A percentile compares a stretch with the other conserved stretches of the same genome.
Conservation (phyloP, 1,140 invertebrate species). For the Pogonognathellus flavescens region DNA sequence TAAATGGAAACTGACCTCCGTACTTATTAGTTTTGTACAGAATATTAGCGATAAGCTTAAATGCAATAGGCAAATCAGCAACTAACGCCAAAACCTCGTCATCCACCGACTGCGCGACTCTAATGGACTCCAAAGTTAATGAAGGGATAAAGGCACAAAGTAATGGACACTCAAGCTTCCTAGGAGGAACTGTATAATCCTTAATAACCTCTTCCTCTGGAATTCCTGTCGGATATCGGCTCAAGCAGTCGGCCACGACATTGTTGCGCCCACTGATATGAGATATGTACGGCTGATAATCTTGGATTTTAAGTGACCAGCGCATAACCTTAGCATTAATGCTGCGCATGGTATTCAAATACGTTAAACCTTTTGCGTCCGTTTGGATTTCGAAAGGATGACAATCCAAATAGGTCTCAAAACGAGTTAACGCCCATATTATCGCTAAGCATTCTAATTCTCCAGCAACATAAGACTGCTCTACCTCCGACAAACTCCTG, state of each 20-base stretch:
- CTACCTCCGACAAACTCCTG: neutral
- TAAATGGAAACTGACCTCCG: slow-evolving; percentile 1
- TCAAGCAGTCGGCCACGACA: neutral
- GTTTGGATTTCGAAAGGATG: neutral
- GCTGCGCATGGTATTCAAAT: neutral
- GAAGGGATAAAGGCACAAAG: neutral
- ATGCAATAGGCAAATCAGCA: neutral
- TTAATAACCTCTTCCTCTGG: neutral
- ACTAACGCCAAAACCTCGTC: neutral
- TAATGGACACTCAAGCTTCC: neutral
- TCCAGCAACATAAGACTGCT: neutral
- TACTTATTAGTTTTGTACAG: neutral
- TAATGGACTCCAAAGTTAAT: neutral
- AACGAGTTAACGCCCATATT: neutral
- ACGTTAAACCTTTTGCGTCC: neutral
- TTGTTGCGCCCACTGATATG: slow-evolving; percentile 53
- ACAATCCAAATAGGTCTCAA: neutral
- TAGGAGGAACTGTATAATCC: neutral
- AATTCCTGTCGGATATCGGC: neutral
- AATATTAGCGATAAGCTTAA: neutral
- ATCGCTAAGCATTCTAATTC: neutral
- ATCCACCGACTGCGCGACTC: neutral
- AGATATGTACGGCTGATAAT: neutral
- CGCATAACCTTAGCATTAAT: slow-evolving; percentile 18
- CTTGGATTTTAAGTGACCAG: slow-evolving; percentile 36